phyloP scores from a whole-genome alignment of 2,113 vertebrate species.

The Proteles cristata region DNA sequence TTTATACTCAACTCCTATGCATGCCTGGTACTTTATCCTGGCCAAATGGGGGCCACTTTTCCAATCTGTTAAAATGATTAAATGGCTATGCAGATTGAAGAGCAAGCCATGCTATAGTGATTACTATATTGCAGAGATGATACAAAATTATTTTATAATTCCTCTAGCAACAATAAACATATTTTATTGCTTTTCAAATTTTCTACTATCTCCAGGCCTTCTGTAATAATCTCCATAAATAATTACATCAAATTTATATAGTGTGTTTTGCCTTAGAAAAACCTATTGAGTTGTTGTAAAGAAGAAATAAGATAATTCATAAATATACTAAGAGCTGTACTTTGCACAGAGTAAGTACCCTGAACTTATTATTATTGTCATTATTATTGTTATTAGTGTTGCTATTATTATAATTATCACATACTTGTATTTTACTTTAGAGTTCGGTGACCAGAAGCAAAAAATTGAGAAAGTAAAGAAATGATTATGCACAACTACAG shows the following conservation, averaged over 20 bases:
- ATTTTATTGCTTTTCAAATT: slow-evolving; percentile 37
- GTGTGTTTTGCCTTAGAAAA: slow-evolving; percentile 44
- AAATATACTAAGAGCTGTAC: background rate
- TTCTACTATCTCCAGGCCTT: background rate
- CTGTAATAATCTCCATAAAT: slow-evolving; percentile 23
- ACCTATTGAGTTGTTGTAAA: background rate
- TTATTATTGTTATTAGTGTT: background rate
- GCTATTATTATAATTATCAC: background rate
- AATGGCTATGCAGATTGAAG: background rate
- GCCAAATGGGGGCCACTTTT: background rate
- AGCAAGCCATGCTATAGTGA: background rate
- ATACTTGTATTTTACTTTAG: background rate
- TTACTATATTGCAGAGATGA: background rate
- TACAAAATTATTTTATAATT: slow-evolving; percentile 21
- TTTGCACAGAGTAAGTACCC: background rate
- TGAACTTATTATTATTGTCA: background rate
- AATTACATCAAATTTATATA: slow-evolving; percentile 43
- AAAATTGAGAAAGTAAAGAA: slow-evolving; percentile 1
- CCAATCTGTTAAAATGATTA: background rate
- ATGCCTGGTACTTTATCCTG: background rate
- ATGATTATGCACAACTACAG: background rate
- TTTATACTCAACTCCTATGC: background rate
- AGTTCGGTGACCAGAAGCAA: background rate
- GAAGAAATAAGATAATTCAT: background rate
- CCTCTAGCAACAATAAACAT: background rate